Conservation (phyloP, 2,888 invertebrate genomes). For the Maniola hyperantus region DNA sequence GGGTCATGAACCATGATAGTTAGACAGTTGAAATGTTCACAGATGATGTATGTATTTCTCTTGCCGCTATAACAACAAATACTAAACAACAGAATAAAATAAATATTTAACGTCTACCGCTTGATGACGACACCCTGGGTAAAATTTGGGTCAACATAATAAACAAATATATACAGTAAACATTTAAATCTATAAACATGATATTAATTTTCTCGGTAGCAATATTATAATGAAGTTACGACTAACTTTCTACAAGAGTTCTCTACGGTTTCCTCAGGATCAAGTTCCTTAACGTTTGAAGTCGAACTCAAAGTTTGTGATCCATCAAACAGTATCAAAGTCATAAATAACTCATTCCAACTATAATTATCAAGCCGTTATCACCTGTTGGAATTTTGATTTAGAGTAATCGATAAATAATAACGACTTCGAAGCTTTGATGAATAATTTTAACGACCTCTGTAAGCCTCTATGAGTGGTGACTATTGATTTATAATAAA, state of each 20-base stretch:
- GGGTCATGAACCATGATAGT: too few relatives aligned
- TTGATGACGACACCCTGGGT: too few relatives aligned
- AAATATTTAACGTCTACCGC: too few relatives aligned
- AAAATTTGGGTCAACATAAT: too few relatives aligned
- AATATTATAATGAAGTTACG: neutral
- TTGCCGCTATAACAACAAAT: too few relatives aligned
- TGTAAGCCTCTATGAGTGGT: too few relatives aligned
- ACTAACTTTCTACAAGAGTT: neutral
- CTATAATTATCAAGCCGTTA: slow-evolving; percentile 25
- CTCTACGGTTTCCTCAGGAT: slow-evolving; percentile 5
- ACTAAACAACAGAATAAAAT: too few relatives aligned
- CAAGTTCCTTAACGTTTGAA: neutral
- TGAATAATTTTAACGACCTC: too few relatives aligned
- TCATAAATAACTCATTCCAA: slow-evolving; percentile 18
- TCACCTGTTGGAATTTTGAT: slow-evolving; percentile 19
- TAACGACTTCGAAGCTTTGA: neutral
- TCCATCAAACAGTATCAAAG: slow-evolving; percentile 5
- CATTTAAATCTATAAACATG: neutral
- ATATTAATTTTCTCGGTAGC: neutral
- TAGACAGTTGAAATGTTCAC: too few relatives aligned
- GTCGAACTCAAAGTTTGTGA: slow-evolving; percentile 4
- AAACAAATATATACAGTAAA: too few relatives aligned
- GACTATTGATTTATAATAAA: too few relatives aligned
- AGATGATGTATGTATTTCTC: too few relatives aligned
- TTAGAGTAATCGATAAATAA: neutral